Evolutionary conservation across 2,888 invertebrate genomes (phyloP).

Genomic region (Acrocera orbiculus): DNA sequence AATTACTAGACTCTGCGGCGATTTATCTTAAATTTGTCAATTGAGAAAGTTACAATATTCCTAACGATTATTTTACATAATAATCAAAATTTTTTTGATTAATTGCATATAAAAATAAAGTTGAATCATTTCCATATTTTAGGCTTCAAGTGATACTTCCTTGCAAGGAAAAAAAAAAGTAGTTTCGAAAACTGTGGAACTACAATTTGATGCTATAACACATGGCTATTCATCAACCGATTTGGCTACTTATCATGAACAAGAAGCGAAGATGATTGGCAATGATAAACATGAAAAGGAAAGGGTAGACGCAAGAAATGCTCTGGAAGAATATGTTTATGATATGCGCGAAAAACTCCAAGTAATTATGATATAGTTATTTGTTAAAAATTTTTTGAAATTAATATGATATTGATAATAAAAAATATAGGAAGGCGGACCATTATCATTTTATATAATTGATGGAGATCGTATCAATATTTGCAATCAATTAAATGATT

Average conservation of each 20-base stretch:
- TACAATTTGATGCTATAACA: constrained; percentile 63
- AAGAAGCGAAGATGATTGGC: constrained; percentile 67
- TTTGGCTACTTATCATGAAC: constrained; percentile 56
- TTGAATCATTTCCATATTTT: too few species aligned
- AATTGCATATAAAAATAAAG: too few species aligned
- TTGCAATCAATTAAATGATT: constrained; percentile 52
- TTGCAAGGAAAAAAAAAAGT: constrained; percentile 67
- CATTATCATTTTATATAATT: constrained; percentile 55
- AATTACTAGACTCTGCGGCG: too few species aligned
- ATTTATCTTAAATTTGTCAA: too few species aligned
- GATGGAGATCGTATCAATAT: constrained; percentile 48
- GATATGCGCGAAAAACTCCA: constrained; percentile 80
- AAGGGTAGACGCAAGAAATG: constrained; percentile 87
- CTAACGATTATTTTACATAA: too few species aligned
- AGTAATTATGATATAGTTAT: constrained; percentile 13
- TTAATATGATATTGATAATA: not conserved
- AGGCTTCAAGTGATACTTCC: constrained; percentile 6
- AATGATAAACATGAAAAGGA: constrained; percentile 88
- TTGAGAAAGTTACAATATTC: too few species aligned
- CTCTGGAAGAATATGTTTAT: constrained; percentile 96
- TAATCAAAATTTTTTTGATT: too few species aligned
- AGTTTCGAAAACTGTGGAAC: constrained; percentile 60
- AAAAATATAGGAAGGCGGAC: constrained; percentile 39
- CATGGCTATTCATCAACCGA: constrained; percentile 54
- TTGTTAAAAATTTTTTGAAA: too few species aligned